A percentile compares a stretch with the other conserved stretches of the same genome.
Evolutionary conservation across 2,113 vertebrate genomes (phyloP).

Genomic region (Cathartes aura): DNA sequence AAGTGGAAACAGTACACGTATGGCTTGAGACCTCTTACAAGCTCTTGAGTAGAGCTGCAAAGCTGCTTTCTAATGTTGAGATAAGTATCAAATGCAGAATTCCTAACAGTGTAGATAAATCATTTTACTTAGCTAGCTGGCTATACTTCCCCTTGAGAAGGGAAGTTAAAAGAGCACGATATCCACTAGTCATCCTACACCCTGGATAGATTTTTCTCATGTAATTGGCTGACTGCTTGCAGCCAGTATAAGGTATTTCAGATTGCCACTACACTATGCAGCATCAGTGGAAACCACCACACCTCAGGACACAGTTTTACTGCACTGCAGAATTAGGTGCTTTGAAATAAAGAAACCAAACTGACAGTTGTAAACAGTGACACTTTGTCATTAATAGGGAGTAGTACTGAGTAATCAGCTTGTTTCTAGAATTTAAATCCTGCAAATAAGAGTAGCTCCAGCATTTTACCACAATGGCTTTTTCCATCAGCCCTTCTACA

Average conservation of each 20-base stretch:
- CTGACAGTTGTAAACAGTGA: background rate
- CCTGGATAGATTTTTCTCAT: background rate
- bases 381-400: background rate
- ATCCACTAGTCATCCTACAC: background rate
- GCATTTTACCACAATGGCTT: background rate
- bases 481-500: background rate
- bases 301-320: conserved; percentile 61
- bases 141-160: background rate
- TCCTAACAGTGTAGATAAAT: background rate
- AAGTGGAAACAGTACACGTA: background rate
- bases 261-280: conserved; percentile 7
- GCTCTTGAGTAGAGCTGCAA: background rate
- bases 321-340: conserved; percentile 44
- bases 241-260: background rate
- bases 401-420: background rate
- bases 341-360: conserved; percentile 52
- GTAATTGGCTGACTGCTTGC: background rate
- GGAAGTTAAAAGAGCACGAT: background rate
- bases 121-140: background rate
- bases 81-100: background rate
- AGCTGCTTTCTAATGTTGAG: background rate
- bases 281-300: conserved; percentile 19
- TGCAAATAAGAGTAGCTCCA: background rate
- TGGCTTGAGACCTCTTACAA: background rate
- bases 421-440: conserved; percentile 18